Conservation (phyloP, 2,888 invertebrate genomes). For the Eupeodes luniger region DNA sequence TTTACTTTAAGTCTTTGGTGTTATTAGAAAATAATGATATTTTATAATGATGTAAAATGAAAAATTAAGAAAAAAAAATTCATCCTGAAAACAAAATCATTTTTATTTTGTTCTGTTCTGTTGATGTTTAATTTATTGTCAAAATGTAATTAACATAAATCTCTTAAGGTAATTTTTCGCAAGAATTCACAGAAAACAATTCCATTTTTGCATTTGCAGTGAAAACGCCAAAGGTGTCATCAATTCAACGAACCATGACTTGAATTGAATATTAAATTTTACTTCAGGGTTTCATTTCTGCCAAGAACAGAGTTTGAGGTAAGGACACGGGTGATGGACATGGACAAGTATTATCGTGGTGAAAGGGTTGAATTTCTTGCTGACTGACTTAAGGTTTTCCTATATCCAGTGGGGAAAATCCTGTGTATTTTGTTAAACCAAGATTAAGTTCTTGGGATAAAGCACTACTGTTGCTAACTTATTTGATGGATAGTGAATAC, state of each 20-base stretch:
- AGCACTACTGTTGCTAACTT: too few relatives aligned
- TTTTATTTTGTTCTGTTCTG: neutral
- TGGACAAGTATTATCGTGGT: neutral
- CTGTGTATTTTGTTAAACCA: too few relatives aligned
- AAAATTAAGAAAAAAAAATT: neutral
- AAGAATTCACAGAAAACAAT: neutral
- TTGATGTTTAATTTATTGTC: neutral
- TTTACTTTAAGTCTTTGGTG: neutral
- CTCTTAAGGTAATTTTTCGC: slow-evolving; percentile 1
- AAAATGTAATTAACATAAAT: neutral
- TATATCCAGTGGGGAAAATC: too few relatives aligned
- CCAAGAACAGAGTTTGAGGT: neutral
- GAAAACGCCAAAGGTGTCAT: slow-evolving; percentile 5
- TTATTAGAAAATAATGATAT: slow-evolving; percentile 15
- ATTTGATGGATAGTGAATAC: too few relatives aligned
- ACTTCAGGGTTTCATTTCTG: neutral
- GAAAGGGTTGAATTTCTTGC: neutral
- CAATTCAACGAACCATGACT: neutral
- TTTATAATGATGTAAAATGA: neutral
- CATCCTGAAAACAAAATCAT: neutral
- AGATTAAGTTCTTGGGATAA: too few relatives aligned
- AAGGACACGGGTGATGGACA: neutral
- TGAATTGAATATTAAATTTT: neutral
- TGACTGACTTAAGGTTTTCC: too few relatives aligned
- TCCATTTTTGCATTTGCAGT: neutral